Evolutionary conservation across 2,113 vertebrate species (phyloP), one percentile per base, ranked within the genome.

Genomic region (Trogon surrucura): DNA sequence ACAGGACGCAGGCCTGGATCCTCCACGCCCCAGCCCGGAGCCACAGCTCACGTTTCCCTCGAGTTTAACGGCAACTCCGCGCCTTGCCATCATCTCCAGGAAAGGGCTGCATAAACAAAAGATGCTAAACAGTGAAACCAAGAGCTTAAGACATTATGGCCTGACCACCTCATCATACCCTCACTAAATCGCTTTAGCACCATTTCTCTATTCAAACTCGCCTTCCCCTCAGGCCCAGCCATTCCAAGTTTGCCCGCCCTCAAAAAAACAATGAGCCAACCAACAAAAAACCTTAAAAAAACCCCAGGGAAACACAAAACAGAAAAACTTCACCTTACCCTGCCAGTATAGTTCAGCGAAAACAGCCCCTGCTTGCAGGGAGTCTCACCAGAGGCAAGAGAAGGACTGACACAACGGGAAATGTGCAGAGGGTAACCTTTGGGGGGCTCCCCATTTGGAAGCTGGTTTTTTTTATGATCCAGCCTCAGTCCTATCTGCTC

Each of bases 1-100:
- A 54, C 5, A 47, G 32, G 41, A 58, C 0, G 0, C 15, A 25
- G 25, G 6, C 5, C 9, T 1, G 2, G 22, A 23, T 21, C 25
- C 54, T 65, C 50, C 45, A 6, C 5, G 11, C 18, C 27, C 27
- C 70, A 58, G 50, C 16, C 56, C 64, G 47, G 18, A 66, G 50
- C 53, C 12, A 1, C 72, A 47, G 20, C 47, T 61, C 2, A 0
- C 1, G 2, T 26, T 58, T 83, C 47, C 51, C 64, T 74, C 30
- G 4, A 9, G 29, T 62, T 72, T 53, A 14, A 5, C 10, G 30
- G 50, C 0, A 1, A n/a, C 34, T 78, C 38, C 57, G 38, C 5
- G 1, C 6, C 53, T 17, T 3, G 1, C 21, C 2, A 1, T 3
- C 56, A 25, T 7, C 53, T 51, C 15, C 1, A 3, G 45, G 4